Evolutionary conservation across 2,888 invertebrate genomes (phyloP).

Genomic region (Apamea anceps): DNA sequence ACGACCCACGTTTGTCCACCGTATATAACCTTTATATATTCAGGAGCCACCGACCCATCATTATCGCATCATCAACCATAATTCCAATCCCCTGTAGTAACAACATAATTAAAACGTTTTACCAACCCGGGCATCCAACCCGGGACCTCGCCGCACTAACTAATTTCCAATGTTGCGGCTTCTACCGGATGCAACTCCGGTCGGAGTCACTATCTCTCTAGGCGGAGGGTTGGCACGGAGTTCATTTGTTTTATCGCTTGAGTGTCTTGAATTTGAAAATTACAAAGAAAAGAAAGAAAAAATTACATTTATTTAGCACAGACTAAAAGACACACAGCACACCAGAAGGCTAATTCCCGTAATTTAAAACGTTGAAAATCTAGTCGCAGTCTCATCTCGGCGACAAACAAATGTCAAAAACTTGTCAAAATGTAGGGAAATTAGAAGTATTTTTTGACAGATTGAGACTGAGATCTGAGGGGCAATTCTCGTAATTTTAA

Average conservation of each 20-base stretch:
- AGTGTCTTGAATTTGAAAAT: neutral
- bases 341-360: no score
- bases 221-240: slow-evolving; percentile 30
- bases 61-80: slow-evolving; percentile 1
- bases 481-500: no score
- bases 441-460: no score
- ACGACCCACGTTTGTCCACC: neutral
- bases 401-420: no score
- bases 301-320: no score
- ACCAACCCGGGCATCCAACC: slow-evolving; percentile 21
- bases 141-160: slow-evolving; percentile 31
- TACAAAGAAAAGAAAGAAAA: neutral
- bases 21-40: no score
- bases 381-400: no score
- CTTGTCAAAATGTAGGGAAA: no score
- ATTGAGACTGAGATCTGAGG: no score
- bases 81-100: neutral
- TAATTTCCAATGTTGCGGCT: slow-evolving; percentile 48
- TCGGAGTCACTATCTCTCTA: slow-evolving; percentile 23
- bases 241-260: neutral
- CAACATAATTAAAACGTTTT: slow-evolving; percentile 28
- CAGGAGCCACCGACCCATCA: neutral
- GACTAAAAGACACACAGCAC: no score
- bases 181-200: slow-evolving; percentile 37
- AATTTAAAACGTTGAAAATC: no score